A percentile compares a stretch with the other conserved stretches of the same genome.
These are phyloP conservation scores for Suncus etruscus DNA, from an alignment of 2,113 vertebrate species.

Conservation along the genomic window DNA sequence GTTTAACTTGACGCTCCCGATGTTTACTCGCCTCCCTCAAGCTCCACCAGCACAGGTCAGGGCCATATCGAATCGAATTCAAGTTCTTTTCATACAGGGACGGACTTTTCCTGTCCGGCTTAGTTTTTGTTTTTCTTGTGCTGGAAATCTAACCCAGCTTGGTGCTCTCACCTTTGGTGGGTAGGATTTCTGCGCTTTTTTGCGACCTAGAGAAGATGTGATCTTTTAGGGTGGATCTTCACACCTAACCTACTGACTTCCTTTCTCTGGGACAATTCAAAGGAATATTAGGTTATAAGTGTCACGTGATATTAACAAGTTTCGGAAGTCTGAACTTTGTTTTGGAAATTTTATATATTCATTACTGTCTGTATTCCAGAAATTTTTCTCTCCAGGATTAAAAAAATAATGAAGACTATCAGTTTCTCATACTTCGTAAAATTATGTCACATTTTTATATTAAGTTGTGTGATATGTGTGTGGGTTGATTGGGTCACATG, in stretches of 20 bases:
- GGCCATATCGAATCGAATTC: too few species aligned
- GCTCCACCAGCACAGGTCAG: too few species aligned
- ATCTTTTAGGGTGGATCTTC: neutral
- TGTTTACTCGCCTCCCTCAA: too few species aligned
- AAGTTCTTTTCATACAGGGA: too few species aligned
- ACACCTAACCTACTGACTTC: neutral
- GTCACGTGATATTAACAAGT: slow-evolving; percentile 27
- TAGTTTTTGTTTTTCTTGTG: too few species aligned
- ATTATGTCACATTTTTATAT: neutral
- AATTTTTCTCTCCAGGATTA: neutral
- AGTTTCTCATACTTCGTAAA: neutral
- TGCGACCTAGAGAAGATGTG: neutral
- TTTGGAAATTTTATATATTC: neutral
- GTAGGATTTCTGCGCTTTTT: neutral
- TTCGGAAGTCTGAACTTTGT: neutral
- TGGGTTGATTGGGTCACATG: neutral
- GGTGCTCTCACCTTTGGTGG: neutral
- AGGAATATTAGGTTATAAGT: neutral
- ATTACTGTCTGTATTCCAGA: neutral
- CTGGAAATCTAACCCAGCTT: too few species aligned
- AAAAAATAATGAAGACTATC: neutral
- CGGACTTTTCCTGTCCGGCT: too few species aligned
- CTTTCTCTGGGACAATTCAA: neutral
- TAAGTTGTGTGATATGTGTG: neutral
- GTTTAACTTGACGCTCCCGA: too few species aligned